Percentiles rank a stretch among this genome's conserved stretches.
Conservation (phyloP, 2,888 invertebrate species). For the Mimumesa dahlbomi region DNA sequence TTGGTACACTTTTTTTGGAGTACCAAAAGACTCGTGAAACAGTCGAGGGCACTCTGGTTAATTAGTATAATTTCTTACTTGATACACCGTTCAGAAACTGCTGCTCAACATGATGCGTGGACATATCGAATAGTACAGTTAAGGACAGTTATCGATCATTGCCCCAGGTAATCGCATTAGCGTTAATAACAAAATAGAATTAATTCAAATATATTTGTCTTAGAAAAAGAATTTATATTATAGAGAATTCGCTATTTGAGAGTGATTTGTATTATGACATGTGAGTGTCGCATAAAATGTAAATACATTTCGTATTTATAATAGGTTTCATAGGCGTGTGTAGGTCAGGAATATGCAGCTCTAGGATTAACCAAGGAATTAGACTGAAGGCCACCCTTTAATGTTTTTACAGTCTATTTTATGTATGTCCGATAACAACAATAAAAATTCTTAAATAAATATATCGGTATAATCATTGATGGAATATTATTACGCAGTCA, state of each 20-base stretch:
- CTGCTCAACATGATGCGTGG: slow-evolving; percentile 49
- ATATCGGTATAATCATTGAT: slow-evolving; percentile 77
- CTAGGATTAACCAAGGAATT: slow-evolving; percentile 78
- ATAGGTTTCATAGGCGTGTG: slow-evolving; percentile 57
- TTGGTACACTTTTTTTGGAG: slow-evolving; percentile 42
- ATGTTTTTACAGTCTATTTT: slow-evolving; percentile 79
- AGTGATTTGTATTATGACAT: slow-evolving; percentile 52
- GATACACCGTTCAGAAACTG: slow-evolving; percentile 54
- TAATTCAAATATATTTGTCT: slow-evolving; percentile 69
- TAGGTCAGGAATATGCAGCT: slow-evolving; percentile 72
- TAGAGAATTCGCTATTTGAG: slow-evolving; percentile 59
- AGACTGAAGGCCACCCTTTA: slow-evolving; percentile 79
- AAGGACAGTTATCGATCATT: slow-evolving; percentile 41
- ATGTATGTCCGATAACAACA: slow-evolving; percentile 78
- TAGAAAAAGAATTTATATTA: slow-evolving; percentile 71
- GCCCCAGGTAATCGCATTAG: slow-evolving; percentile 46
- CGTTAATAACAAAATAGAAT: slow-evolving; percentile 71
- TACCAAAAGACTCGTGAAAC: slow-evolving; percentile 52
- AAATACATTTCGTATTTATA: slow-evolving; percentile 53
- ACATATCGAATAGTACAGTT: slow-evolving; percentile 51
- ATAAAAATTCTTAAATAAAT: slow-evolving; percentile 80
- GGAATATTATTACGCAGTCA: slow-evolving; percentile 78
- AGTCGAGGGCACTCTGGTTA: slow-evolving; percentile 66
- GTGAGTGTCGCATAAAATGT: slow-evolving; percentile 55
- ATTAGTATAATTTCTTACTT: slow-evolving; percentile 60